These are phyloP conservation scores for Paramormyrops kingsleyae DNA, from an alignment of 2,113 vertebrate species.

Conservation along the genomic window DNA sequence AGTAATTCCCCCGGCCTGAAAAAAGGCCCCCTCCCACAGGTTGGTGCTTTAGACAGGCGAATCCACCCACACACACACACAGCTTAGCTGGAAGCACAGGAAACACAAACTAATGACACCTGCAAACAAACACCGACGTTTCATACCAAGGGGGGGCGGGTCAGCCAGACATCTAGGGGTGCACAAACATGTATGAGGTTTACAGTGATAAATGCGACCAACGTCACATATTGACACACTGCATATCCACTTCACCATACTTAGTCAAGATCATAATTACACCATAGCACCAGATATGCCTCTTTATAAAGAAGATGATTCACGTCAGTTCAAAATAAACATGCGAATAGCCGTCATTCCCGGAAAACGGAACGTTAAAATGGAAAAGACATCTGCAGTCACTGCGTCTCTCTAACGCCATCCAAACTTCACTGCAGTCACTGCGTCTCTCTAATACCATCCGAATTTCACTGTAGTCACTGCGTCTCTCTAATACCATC, in stretches of 20 bases:
- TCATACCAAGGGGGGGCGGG: background rate
- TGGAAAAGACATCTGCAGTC: background rate
- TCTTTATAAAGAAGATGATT: background rate
- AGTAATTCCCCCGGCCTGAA: background rate
- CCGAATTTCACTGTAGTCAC: background rate
- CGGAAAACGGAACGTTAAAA: background rate
- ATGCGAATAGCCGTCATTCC: background rate
- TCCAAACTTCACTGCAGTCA: too few relatives aligned
- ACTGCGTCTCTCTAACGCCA: too few relatives aligned
- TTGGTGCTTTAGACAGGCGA: background rate
- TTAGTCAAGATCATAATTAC: background rate
- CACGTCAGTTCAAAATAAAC: background rate
- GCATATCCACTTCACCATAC: conserved; percentile 50
- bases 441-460: background rate
- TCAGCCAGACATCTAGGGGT: background rate
- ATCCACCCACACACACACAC: background rate
- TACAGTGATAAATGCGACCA: conserved; percentile 36
- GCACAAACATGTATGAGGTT: conserved; percentile 28
- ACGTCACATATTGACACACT: conserved; percentile 39
- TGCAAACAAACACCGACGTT: background rate
- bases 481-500: background rate
- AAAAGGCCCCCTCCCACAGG: background rate
- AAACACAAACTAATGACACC: background rate
- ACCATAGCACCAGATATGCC: background rate
- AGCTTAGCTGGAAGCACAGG: background rate